A percentile compares a stretch with the other conserved stretches of the same genome.
phyloP scores from a whole-genome alignment of 2,888 invertebrate species.

The Harpalus rubripes region DNA sequence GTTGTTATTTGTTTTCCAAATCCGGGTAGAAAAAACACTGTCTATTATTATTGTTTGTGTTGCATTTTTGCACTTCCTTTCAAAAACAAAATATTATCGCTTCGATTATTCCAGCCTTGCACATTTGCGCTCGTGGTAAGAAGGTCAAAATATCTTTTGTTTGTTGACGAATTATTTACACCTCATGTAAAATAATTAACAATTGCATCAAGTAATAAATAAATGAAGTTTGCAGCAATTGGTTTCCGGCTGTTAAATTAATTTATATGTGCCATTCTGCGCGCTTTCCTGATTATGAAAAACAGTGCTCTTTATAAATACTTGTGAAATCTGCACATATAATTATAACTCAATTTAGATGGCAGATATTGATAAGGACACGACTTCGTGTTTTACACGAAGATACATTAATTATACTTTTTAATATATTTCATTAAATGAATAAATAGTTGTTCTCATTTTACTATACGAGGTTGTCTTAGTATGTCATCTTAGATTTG shows the following conservation, averaged over 20 bases:
- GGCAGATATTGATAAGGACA: not conserved
- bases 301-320: slow-evolving; percentile 1
- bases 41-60: not conserved
- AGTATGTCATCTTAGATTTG: too few species aligned
- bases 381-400: not conserved
- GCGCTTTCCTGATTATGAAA: slow-evolving; percentile 26
- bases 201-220: slow-evolving; percentile 21
- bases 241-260: slow-evolving; percentile 3
- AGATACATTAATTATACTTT: not conserved
- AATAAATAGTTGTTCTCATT: too few species aligned
- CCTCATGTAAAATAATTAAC: slow-evolving; percentile 22
- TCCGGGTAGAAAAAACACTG: not conserved
- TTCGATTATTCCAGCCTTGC: slow-evolving; percentile 32
- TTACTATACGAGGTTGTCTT: too few species aligned
- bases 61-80: slow-evolving; percentile 38
- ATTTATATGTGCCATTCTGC: slow-evolving; percentile 22
- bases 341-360: not conserved
- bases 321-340: slow-evolving; percentile 14
- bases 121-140: slow-evolving; percentile 12
- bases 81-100: slow-evolving; percentile 21
- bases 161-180: slow-evolving; percentile 44
- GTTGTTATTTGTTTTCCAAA: too few species aligned
- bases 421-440: too few species aligned
- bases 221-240: slow-evolving; percentile 15
- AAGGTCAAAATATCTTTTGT: slow-evolving; percentile 34